Conservation (phyloP, 2,797 vertebrate species). For the Eleutherodactylus coqui region DNA sequence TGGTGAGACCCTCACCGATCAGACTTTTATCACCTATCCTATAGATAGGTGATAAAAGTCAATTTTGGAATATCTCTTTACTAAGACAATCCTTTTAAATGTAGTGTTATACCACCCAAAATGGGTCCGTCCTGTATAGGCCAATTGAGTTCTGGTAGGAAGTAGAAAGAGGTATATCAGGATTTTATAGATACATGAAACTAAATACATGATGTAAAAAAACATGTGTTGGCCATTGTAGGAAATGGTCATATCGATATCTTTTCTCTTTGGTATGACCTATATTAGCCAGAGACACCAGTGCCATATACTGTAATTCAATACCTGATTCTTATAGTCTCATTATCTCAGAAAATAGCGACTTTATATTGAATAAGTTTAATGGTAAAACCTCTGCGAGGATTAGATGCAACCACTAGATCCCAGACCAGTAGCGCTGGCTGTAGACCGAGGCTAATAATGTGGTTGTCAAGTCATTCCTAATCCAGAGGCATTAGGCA, state of each 20-base stretch:
- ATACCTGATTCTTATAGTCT: background rate
- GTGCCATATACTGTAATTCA: background rate
- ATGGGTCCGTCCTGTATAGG: background rate
- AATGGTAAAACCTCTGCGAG: background rate
- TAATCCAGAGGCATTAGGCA: conserved; percentile 7
- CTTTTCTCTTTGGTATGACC: background rate
- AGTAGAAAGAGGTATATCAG: background rate
- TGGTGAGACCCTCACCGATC: no score
- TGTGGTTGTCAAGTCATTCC: background rate
- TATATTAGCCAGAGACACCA: background rate
- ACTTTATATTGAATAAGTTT: background rate
- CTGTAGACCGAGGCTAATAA: conserved; percentile 7
- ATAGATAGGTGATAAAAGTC: no score
- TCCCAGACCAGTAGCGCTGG: background rate
- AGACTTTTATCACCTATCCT: no score
- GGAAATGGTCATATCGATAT: background rate
- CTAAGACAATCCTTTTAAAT: no score
- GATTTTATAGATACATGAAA: background rate
- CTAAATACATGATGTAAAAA: background rate
- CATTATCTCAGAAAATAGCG: background rate
- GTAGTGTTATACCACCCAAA: no score
- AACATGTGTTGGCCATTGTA: background rate
- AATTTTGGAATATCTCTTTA: no score
- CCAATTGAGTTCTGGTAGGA: background rate
- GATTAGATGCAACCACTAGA: background rate